These are phyloP conservation scores for Lacerta bilineata DNA, from an alignment of 2,797 vertebrate genomes.

Conservation along the genomic window DNA sequence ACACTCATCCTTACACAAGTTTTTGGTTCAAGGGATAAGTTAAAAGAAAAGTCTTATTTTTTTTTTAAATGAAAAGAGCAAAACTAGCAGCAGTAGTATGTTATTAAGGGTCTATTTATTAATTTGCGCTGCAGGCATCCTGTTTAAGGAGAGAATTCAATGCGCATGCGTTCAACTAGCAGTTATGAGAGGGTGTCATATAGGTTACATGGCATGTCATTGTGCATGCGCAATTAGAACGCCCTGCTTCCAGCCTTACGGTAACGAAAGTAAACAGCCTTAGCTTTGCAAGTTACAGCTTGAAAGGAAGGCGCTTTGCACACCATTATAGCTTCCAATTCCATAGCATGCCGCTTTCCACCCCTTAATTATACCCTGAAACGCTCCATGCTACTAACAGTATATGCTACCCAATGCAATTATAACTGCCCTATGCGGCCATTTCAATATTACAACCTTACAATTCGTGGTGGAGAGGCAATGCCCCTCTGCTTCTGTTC, in stretches of 20 bases:
- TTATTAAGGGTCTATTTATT: neutral
- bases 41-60: too few species aligned
- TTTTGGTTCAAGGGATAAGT: accelerated
- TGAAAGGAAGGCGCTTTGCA: neutral
- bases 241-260: neutral
- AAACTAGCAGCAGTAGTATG: neutral
- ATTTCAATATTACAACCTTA: too few species aligned
- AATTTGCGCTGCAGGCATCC: neutral
- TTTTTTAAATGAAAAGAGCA: neutral
- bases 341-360: too few species aligned
- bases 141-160: too few species aligned
- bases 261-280: neutral
- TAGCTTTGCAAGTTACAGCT: neutral
- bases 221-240: neutral
- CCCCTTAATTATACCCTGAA: too few species aligned
- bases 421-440: too few species aligned
- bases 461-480: too few species aligned
- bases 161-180: neutral
- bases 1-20: accelerated
- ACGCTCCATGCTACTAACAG: neutral
- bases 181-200: neutral
- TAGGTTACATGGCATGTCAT: too few species aligned
- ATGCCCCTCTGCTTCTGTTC: neutral
- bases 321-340: too few species aligned
- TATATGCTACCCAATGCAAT: accelerated